A percentile compares a stretch with the other conserved stretches of the same genome.
Conservation (phyloP, 2,797 vertebrate genomes). For the Antennarius maculatus region DNA sequence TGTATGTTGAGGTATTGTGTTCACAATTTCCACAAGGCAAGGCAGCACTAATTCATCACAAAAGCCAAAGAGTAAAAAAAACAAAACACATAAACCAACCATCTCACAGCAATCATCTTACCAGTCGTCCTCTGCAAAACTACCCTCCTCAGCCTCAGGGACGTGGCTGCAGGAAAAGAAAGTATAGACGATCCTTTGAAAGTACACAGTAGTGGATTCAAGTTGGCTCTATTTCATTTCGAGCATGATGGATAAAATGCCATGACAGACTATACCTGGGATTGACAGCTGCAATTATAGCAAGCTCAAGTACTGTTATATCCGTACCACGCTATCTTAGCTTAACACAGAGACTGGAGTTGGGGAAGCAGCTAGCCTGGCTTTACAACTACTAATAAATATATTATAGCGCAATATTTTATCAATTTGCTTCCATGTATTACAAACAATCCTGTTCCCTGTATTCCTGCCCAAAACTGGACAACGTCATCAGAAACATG, state of each 20-base stretch:
- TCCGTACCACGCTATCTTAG: not conserved
- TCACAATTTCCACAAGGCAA: conserved; percentile 74
- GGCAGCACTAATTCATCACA: conserved; percentile 73
- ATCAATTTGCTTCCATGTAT: too few relatives aligned
- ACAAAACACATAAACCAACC: conserved; percentile 23
- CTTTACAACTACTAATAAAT: too few relatives aligned
- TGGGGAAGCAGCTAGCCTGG: too few relatives aligned
- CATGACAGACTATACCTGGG: conserved; percentile 7
- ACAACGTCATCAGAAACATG: too few relatives aligned
- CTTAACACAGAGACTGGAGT: not conserved
- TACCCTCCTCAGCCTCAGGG: conserved; percentile 93
- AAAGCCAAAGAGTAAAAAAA: conserved; percentile 65
- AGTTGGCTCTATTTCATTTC: conserved; percentile 35
- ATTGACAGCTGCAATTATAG: conserved; percentile 14
- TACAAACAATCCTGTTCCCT: too few relatives aligned
- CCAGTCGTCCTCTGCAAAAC: conserved; percentile 93
- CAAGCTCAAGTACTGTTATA: not conserved
- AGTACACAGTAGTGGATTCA: conserved; percentile 15
- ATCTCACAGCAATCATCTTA: conserved; percentile 83
- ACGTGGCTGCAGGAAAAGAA: conserved; percentile 88
- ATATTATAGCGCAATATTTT: too few relatives aligned
- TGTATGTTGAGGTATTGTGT: conserved; percentile 40
- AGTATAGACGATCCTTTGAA: conserved; percentile 45
- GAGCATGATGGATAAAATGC: conserved; percentile 20
- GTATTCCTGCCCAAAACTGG: too few relatives aligned